Evolutionary conservation across 2,888 invertebrate species (phyloP).

Genomic region (Meghimatium bilineatum): DNA sequence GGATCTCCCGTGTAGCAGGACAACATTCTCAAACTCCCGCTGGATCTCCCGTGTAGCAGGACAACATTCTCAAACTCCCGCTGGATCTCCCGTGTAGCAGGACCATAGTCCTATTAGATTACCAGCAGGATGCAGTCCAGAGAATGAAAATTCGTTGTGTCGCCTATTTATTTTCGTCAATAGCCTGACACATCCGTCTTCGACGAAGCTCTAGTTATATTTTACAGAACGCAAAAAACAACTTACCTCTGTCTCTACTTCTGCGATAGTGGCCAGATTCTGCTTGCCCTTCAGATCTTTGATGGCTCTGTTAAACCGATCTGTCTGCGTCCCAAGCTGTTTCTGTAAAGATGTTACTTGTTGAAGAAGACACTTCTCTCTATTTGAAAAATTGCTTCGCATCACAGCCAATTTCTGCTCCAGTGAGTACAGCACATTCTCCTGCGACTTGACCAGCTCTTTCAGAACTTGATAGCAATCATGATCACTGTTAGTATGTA

Average conservation of each 20-base stretch:
- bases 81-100: no score
- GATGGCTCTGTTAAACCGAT: conserved; percentile 57
- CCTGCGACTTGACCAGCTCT: conserved; percentile 56
- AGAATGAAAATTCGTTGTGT: no score
- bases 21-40: no score
- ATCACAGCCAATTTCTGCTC: conserved; percentile 58
- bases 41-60: no score
- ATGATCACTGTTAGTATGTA: conserved; percentile 55
- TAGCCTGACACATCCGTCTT: no score
- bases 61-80: no score
- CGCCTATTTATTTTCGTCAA: no score
- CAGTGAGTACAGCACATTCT: conserved; percentile 56
- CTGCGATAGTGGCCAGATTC: not conserved
- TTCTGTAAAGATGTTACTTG: conserved; percentile 60
- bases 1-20: no score
- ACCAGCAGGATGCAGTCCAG: no score
- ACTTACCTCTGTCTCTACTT: not conserved
- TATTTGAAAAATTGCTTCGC: conserved; percentile 52
- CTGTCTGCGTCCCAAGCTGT: conserved; percentile 60
- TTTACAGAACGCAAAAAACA: not conserved
- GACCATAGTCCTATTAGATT: no score
- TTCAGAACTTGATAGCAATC: conserved; percentile 63
- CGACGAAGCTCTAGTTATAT: no score
- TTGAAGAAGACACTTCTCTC: conserved; percentile 62
- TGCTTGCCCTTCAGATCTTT: conserved; percentile 21